Percentiles rank a stretch among this genome's conserved stretches.
phyloP scores from a whole-genome alignment of 2,888 invertebrate species.

The Acutogordius australiensis region DNA sequence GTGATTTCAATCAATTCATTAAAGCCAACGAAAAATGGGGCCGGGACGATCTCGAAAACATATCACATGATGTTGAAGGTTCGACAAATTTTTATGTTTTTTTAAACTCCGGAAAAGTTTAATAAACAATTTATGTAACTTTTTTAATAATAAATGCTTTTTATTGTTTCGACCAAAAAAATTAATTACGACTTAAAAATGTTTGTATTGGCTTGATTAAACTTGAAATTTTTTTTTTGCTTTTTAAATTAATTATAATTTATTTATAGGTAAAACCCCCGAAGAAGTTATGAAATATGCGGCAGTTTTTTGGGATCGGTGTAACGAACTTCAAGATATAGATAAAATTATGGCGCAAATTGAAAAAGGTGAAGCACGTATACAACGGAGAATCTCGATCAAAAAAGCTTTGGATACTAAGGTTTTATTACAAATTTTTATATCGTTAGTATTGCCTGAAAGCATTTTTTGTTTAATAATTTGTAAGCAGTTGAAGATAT shows the following conservation, averaged over 20 bases:
- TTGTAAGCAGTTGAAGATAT: too few species aligned
- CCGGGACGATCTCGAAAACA: constrained; percentile 80
- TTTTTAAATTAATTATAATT: too few species aligned
- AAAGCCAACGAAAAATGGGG: constrained; percentile 92
- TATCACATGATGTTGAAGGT: constrained; percentile 70
- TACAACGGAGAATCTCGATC: constrained; percentile 56
- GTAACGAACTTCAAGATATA: constrained; percentile 71
- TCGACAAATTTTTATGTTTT: constrained; percentile 22
- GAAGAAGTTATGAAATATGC: constrained; percentile 40
- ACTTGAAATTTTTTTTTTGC: too few species aligned
- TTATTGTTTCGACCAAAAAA: too few species aligned
- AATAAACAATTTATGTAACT: too few species aligned
- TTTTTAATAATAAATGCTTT: too few species aligned
- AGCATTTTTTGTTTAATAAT: too few species aligned
- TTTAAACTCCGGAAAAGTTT: neutral
- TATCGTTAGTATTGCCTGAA: too few species aligned
- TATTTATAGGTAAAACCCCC: constrained; percentile 10
- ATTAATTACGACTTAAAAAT: too few species aligned
- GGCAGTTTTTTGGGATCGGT: constrained; percentile 87
- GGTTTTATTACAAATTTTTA: too few species aligned
- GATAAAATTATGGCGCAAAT: constrained; percentile 94
- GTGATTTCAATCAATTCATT: constrained; percentile 95
- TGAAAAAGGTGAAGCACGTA: constrained; percentile 79
- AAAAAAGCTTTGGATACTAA: constrained; percentile 52
- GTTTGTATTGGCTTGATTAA: too few species aligned